Conservation (phyloP, 2,888 invertebrate genomes). For the Pristionchus japonicus region DNA sequence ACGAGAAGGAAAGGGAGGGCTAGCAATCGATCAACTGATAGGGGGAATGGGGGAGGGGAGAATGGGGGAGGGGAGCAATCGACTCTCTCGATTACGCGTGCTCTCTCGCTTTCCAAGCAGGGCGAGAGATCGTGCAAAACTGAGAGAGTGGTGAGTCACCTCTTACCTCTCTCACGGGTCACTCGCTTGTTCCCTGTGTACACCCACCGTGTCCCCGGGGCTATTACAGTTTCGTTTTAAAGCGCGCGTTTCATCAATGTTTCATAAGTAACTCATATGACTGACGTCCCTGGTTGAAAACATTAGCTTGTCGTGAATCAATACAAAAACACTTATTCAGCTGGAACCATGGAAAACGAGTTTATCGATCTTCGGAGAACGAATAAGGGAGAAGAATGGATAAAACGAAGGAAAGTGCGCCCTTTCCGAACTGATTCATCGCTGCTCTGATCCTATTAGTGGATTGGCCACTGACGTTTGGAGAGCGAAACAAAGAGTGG, state of each 20-base stretch:
- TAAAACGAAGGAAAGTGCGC: not conserved
- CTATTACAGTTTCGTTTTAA: too few relatives aligned
- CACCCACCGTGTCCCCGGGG: not conserved
- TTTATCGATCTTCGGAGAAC: not conserved
- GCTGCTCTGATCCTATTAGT: not conserved
- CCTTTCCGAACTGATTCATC: not conserved
- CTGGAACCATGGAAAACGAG: too few relatives aligned
- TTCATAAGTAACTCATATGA: too few relatives aligned
- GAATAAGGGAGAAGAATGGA: not conserved
- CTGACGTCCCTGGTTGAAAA: too few relatives aligned
- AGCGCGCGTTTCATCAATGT: too few relatives aligned
- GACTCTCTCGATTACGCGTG: too few relatives aligned
- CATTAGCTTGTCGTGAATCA: too few relatives aligned
- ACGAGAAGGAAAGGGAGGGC: not conserved
- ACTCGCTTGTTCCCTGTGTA: not conserved
- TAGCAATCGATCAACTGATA: slow-evolving; percentile 34
- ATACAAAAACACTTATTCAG: too few relatives aligned
- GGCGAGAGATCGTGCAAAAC: too few relatives aligned
- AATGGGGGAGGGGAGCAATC: too few relatives aligned
- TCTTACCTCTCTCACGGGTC: not conserved
- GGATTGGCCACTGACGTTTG: not conserved
- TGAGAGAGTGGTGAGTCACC: too few relatives aligned
- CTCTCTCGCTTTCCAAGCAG: too few relatives aligned
- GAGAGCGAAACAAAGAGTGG: not conserved
- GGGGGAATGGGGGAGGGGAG: not conserved